Evolutionary conservation across 2,888 invertebrate species (phyloP), one percentile per base, ranked within the genome.

Genomic region (Hirtodrosophila alboralis): DNA sequence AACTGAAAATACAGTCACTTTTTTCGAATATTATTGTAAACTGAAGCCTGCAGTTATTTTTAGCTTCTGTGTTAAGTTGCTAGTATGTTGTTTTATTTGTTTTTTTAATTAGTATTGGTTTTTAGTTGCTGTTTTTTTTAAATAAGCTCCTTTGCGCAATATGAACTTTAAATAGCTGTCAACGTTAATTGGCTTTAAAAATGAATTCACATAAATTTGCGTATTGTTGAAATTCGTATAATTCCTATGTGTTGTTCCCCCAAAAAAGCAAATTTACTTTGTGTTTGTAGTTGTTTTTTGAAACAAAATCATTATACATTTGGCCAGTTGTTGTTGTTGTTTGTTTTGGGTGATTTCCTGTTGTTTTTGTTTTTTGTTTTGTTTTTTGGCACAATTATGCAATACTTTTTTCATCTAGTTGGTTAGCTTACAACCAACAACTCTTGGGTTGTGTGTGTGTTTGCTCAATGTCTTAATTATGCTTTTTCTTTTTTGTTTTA

Each of bases 221-320:
- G 51, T 76, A 53, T 61, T 57, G 53, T 64, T 86, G 87, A 89
- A 89, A 89, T 88, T 89, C 88, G 89, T 87, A 78, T 88, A 87
- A 89, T 89, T 88, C 89, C 89, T 85, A 79, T 85, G 89, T 87
- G 75, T 88, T 89, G 89, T 85, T 88, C 87, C 88, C 89, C 79
- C 66, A 54, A 66, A 80, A 87, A 80, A 86, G 74, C 66, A 80
- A 71, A 70, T 73, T 72, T 54, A 57, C 60, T 52, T 68, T 79
- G 48, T 60, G 56, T 67, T 68, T 52, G 54, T 71, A 48, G 48
- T 57, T 59, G 16, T 31, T 51, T 64, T 38, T 67, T 71, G 54
- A 72, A 73, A 56, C 47, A 37, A 68, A 69, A 60, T 21, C 1
- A 14, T 41, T 26, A 23, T 65, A 74, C 57, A 51, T 53, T 69